Conservation (phyloP, 2,888 invertebrate genomes). For the Protophormia terraenovae region DNA sequence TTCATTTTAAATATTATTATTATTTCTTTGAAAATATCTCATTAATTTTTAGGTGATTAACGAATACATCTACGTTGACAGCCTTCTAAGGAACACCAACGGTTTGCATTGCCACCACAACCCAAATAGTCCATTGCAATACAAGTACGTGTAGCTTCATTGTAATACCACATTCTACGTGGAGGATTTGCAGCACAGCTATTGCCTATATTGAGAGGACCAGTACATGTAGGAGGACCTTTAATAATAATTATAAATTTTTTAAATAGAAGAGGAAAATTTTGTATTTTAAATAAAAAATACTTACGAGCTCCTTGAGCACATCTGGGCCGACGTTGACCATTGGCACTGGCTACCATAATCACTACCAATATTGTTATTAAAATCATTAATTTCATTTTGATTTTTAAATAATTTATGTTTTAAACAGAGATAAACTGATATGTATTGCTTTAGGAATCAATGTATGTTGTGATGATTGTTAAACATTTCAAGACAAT, state of each 20-base stretch:
- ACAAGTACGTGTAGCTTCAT: slow-evolving; percentile 14
- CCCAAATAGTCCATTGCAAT: slow-evolving; percentile 28
- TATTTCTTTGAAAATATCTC: too few relatives aligned
- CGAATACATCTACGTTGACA: not conserved
- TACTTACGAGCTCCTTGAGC: not conserved
- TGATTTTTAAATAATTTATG: not conserved
- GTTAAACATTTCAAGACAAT: too few relatives aligned
- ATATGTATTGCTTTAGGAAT: too few relatives aligned
- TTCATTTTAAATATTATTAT: too few relatives aligned
- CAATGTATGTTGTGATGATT: too few relatives aligned
- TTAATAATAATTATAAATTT: not conserved
- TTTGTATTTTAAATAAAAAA: too few relatives aligned
- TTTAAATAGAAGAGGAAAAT: too few relatives aligned
- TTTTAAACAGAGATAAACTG: too few relatives aligned
- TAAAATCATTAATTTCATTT: not conserved
- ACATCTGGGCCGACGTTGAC: not conserved
- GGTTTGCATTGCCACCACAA: slow-evolving; percentile 61
- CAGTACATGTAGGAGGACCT: not conserved
- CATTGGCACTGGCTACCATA: not conserved
- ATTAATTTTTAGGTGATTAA: too few relatives aligned
- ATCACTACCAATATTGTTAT: not conserved
- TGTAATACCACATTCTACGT: slow-evolving; percentile 44
- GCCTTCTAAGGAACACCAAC: slow-evolving; percentile 20
- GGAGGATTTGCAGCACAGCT: not conserved
- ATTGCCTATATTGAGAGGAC: not conserved